Evolutionary conservation across 1,140 invertebrate species (phyloP).

Genomic region (Periplaneta americana): DNA sequence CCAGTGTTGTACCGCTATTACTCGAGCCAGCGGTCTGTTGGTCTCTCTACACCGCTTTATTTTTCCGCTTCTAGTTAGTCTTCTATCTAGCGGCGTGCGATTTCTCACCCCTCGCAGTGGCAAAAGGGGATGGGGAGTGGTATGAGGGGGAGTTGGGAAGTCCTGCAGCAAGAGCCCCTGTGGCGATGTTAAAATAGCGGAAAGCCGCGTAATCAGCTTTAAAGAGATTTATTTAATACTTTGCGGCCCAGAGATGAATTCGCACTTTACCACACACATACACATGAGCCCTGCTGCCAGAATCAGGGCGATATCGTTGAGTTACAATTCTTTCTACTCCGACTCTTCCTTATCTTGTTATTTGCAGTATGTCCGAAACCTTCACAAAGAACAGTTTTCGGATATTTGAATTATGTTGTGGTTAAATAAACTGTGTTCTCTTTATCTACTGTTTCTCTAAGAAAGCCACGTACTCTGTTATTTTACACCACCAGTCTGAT

Average conservation of each 20-base stretch:
- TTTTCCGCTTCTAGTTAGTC: background rate
- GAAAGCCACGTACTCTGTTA: no score
- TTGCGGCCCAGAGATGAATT: conserved; percentile 8
- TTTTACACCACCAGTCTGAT: no score
- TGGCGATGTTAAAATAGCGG: conserved; percentile 8
- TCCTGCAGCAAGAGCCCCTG: background rate
- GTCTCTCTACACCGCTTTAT: background rate
- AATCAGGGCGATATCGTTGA: no score
- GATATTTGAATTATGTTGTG: no score
- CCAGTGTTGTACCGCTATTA: no score
- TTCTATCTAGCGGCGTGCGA: background rate
- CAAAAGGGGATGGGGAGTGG: background rate
- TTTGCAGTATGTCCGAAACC: no score
- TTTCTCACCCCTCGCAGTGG: background rate
- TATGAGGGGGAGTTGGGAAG: background rate
- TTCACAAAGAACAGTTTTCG: no score
- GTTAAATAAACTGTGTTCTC: no score
- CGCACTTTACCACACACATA: background rate
- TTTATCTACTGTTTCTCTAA: no score
- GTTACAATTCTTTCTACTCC: no score
- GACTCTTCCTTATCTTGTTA: no score
- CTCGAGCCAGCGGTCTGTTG: background rate
- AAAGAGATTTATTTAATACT: conserved; percentile 10
- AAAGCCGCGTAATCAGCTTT: conserved; percentile 10
- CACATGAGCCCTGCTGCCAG: no score